Evolutionary conservation across 2,797 vertebrate genomes (phyloP).

Genomic region (Hozukius guyotensis): DNA sequence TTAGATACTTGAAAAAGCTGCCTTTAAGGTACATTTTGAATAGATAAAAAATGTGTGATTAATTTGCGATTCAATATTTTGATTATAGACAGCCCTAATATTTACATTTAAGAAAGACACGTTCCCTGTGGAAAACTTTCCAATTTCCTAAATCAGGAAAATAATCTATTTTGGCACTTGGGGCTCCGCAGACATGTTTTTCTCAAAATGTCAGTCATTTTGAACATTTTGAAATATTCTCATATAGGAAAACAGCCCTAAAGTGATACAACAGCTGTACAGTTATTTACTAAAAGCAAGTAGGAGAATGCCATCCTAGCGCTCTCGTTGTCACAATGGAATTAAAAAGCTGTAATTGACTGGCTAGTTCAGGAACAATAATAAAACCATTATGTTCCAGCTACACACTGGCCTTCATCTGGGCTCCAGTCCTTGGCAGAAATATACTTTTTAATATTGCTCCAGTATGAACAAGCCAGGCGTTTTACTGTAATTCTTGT

Average conservation of each 20-base stretch:
- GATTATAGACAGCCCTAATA: no score
- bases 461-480: background rate
- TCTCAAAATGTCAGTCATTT: background rate
- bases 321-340: background rate
- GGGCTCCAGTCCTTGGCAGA: background rate
- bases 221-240: background rate
- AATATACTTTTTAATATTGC: background rate
- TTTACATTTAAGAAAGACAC: no score
- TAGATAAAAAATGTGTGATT: no score
- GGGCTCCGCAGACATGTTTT: background rate
- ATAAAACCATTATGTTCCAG: conserved; percentile 22
- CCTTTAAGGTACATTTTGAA: no score
- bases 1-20: no score
- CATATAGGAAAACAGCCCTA: background rate
- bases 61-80: no score
- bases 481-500: background rate
- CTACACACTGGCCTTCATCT: background rate
- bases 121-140: accelerated
- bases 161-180: background rate
- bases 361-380: background rate
- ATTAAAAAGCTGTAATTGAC: conserved; percentile 25
- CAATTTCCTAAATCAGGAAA: background rate
- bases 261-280: background rate
- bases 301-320: background rate
- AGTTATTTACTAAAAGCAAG: conserved; percentile 8